Evolutionary conservation across 2,113 vertebrate species (phyloP).

Genomic region (Psilopogon haemacephalus): DNA sequence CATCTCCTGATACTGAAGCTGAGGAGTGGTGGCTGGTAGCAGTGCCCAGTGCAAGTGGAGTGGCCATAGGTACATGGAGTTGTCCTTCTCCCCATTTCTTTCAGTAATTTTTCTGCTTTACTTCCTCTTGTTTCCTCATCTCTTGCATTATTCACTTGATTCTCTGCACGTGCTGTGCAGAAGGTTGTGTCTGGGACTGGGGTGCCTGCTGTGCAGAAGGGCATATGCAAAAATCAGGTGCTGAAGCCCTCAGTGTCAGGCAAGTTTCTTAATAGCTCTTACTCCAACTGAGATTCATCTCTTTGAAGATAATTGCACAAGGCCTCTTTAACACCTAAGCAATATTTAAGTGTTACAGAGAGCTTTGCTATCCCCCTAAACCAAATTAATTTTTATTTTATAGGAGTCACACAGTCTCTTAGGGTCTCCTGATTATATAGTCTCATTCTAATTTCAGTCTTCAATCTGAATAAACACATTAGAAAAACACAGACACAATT

Average conservation of each 20-base stretch:
- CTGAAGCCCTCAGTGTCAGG: not conserved
- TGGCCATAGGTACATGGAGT: not conserved
- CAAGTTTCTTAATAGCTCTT: not conserved
- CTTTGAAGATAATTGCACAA: not conserved
- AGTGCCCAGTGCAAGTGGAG: not conserved
- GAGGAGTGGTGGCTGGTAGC: not conserved
- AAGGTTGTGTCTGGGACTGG: not conserved
- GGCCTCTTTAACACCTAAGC: not conserved
- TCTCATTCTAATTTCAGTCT: constrained; percentile 37
- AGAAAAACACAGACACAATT: constrained; percentile 61
- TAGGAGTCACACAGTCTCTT: not conserved
- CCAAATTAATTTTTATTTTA: constrained; percentile 43
- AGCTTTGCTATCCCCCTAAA: not conserved
- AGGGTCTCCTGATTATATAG: constrained; percentile 35
- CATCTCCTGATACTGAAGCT: not conserved
- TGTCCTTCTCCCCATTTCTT: not conserved
- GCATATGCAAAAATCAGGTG: not conserved
- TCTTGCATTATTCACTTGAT: not conserved
- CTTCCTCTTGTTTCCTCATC: not conserved
- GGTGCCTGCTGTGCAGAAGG: not conserved
- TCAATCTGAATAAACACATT: constrained; percentile 58
- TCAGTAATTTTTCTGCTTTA: not conserved
- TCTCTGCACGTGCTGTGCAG: not conserved
- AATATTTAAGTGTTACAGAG: not conserved
- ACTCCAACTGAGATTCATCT: not conserved